A percentile compares a stretch with the other conserved stretches of the same genome.
Evolutionary conservation across 1,140 invertebrate genomes (phyloP).

Genomic region (Zaprionus capensis): DNA sequence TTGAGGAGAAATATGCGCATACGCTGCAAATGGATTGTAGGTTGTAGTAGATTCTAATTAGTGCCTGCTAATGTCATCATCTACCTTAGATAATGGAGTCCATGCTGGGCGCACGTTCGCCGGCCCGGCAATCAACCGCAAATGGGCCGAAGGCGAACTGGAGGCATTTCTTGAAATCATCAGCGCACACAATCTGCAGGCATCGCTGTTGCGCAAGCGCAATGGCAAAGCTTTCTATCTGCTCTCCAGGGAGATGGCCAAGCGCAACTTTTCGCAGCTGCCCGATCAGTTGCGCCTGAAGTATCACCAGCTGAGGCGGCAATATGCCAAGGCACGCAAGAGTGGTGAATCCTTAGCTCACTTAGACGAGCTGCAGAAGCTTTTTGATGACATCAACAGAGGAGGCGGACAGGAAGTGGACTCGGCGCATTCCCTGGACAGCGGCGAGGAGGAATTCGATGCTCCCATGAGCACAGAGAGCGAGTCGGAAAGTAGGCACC

Average conservation of each 20-base stretch:
- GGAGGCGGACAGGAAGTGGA: slow-evolving; percentile 26
- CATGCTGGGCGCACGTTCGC: not conserved
- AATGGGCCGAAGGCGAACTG: slow-evolving; percentile 48
- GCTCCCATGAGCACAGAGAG: slow-evolving; percentile 26
- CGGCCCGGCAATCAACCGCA: slow-evolving; percentile 4
- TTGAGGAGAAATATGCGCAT: slow-evolving; percentile 56
- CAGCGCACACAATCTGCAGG: slow-evolving; percentile 40
- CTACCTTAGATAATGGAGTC: slow-evolving; percentile 12
- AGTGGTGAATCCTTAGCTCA: slow-evolving; percentile 40
- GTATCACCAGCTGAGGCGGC: slow-evolving; percentile 44
- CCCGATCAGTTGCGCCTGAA: slow-evolving; percentile 56
- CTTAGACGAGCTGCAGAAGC: slow-evolving; percentile 33
- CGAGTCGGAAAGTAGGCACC: slow-evolving; percentile 48
- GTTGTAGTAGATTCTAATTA: not conserved
- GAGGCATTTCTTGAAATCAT: slow-evolving; percentile 47
- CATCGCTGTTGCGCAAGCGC: slow-evolving; percentile 25
- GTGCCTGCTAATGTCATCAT: not conserved
- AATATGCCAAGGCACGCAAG: slow-evolving; percentile 39
- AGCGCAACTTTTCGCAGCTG: slow-evolving; percentile 26
- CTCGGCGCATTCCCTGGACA: slow-evolving; percentile 23
- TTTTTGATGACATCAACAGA: slow-evolving; percentile 42
- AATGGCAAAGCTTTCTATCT: slow-evolving; percentile 62
- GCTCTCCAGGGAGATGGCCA: slow-evolving; percentile 51
- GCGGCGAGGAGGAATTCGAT: slow-evolving; percentile 47
- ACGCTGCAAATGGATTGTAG: slow-evolving; percentile 34